Evolutionary conservation across 2,113 vertebrate species (phyloP), one percentile per base, ranked within the genome.

Genomic region (Pterocles gutturalis): DNA sequence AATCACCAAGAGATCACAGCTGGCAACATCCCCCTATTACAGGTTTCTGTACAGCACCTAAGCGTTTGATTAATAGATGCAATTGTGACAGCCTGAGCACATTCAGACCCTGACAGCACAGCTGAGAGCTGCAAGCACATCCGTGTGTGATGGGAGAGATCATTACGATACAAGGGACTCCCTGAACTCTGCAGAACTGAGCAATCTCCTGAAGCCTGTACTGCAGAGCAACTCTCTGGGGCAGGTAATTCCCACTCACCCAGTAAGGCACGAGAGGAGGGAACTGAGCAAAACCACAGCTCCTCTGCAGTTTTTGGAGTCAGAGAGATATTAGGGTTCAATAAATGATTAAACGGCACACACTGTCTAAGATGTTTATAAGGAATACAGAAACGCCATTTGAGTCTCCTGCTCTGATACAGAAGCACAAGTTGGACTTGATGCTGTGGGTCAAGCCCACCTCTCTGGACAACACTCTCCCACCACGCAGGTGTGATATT

Each of bases 401-500:
- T 34, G 38, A 54, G 51, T 29, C 53, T 62, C 76, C 31, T 48
- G 26, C 34, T 92, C 58, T 51, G 49, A 49, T 3, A 49, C 10
- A 43, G 9, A n/a, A 91, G 61, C 1, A 2, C 11, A 31, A 55
- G 45, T 31, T 13, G 5, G 36, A 45, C 28, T 7, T 2, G 3
- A 64, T 31, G 61, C 60, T 8, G 7, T 22, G 38, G 46, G 84
- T 54, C 81, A 46, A 36, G 36, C 41, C 38, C 24, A 67, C 13
- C 53, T 41, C 24, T 46, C 70, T 24, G 65, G 43, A 34, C n/a
- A 36, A 54, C 29, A 49, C 7, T 5, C 19, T 86, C 53, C 21
- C 87, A 17, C 17, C 2, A 17, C 0, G 0, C 22, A 7, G 12
- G 12, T 0, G 21, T 15, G 36, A 0, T 25, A 38, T 64, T 26